Evolutionary conservation across 1,140 invertebrate species (phyloP), one percentile per base, ranked within the genome.

Genomic region (Coenobita brevimanus): DNA sequence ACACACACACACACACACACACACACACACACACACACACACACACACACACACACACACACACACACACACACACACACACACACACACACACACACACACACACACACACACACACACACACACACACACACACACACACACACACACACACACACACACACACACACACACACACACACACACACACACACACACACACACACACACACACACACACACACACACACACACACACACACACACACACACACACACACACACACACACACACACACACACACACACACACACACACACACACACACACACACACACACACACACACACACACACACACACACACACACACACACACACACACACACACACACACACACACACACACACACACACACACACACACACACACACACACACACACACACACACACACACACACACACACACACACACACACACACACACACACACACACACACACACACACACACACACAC

Each of bases 321-420:
- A 27, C 17, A 71, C 17, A 33, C 36, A 6, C 33, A 33, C 36
- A 71, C 36, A 33, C 36, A 71, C 36, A 71, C 36, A 71, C 3
- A 71, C 36, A 71, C 36, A 71, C 33, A 71, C 36, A 71, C 8
- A 71, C 36, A 71, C 36, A 71, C 36, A 71, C 36, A 71, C 36
- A 3, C 36, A 71, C 36, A 71, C 36, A 33, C 36, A 33, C 17
- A 33, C 36, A 33, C 17, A 0, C 36, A 33, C 17, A 33, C 36
- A 33, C 17, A 33, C 36, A 71, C 36, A 33, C 33, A 33, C 36
- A 33, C 36, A 33, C 36, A 33, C 33, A 33, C 36, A 33, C 36
- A 71, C 17, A 4, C 36, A 71, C 36, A 71, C 36, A 27, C 15
- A 71, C 30, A n/a, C n/a, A n/a, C n/a, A n/a, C n/a, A n/a, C n/a